Percentiles rank a stretch among this genome's conserved stretches.
Evolutionary conservation across 2,888 invertebrate genomes (phyloP).

Genomic region (Mycogona germanica): DNA sequence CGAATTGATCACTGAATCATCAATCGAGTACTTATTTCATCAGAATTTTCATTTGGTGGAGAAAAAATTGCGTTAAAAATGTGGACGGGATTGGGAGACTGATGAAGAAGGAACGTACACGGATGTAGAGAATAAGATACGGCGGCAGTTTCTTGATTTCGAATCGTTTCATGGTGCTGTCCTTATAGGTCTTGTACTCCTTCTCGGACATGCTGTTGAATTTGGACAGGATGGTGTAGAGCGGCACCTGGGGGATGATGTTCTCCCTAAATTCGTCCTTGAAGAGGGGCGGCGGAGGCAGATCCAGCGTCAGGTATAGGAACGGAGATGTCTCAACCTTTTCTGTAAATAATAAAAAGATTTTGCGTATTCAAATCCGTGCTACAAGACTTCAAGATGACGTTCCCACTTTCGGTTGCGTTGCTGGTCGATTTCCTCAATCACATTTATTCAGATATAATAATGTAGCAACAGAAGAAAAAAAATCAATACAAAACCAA

Average conservation of each 20-base stretch:
- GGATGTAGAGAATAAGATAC: slow-evolving; percentile 90
- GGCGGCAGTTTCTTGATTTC: slow-evolving; percentile 88
- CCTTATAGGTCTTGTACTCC: slow-evolving; percentile 99
- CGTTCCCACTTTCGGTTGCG: too few species aligned
- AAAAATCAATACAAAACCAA: too few species aligned
- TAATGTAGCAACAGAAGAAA: too few species aligned
- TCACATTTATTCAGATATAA: too few species aligned
- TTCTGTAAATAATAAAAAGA: slow-evolving; percentile 38
- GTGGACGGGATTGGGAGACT: not conserved
- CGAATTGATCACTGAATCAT: too few species aligned
- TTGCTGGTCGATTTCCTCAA: too few species aligned
- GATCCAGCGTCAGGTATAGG: slow-evolving; percentile 90
- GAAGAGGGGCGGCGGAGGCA: slow-evolving; percentile 93
- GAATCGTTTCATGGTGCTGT: slow-evolving; percentile 93
- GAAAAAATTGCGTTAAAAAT: too few species aligned
- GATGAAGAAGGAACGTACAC: slow-evolving; percentile 38
- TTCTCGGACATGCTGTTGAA: slow-evolving; percentile 93
- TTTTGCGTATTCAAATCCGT: too few species aligned
- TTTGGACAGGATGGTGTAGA: slow-evolving; percentile 85
- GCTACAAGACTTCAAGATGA: too few species aligned
- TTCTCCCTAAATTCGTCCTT: slow-evolving; percentile 97
- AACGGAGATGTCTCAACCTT: slow-evolving; percentile 83
- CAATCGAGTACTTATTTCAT: too few species aligned
- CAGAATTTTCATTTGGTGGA: too few species aligned
- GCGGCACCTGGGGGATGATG: slow-evolving; percentile 92